Percentiles rank a stretch among this genome's conserved stretches.
These are phyloP conservation scores for Tridacna gigas DNA, from an alignment of 2,888 invertebrate genomes.

Conservation along the genomic window DNA sequence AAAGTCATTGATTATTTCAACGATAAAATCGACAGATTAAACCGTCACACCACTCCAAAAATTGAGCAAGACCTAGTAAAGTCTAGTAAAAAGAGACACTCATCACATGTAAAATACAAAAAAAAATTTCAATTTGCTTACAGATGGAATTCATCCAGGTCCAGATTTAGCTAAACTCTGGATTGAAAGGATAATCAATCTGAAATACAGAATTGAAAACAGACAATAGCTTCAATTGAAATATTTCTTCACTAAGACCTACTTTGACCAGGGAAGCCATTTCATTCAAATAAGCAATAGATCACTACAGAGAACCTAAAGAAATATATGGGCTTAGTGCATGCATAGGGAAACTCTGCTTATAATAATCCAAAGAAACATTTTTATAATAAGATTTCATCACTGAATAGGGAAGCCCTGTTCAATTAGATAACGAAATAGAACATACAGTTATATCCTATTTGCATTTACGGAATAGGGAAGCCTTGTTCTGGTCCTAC, in stretches of 20 bases:
- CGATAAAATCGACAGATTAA: neutral
- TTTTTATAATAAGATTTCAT: neutral
- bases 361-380: neutral
- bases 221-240: neutral
- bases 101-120: conserved; percentile 1
- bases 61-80: neutral
- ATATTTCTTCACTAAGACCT: neutral
- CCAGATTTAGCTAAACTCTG: neutral
- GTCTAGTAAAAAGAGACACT: neutral
- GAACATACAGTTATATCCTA: neutral
- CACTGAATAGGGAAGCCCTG: conserved; percentile 1
- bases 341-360: neutral
- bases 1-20: neutral
- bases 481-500: neutral
- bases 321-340: no score
- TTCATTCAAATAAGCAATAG: no score
- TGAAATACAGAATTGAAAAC: conserved; percentile 4
- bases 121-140: neutral
- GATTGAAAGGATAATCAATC: neutral
- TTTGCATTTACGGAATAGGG: neutral
- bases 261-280: neutral
- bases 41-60: neutral
- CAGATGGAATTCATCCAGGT: conserved; percentile 4
- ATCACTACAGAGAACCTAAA: no score
- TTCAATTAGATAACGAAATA: neutral